A percentile compares a stretch with the other conserved stretches of the same genome.
Conservation (phyloP, 2,797 vertebrate genomes). For the Phylloscopus collybita region DNA sequence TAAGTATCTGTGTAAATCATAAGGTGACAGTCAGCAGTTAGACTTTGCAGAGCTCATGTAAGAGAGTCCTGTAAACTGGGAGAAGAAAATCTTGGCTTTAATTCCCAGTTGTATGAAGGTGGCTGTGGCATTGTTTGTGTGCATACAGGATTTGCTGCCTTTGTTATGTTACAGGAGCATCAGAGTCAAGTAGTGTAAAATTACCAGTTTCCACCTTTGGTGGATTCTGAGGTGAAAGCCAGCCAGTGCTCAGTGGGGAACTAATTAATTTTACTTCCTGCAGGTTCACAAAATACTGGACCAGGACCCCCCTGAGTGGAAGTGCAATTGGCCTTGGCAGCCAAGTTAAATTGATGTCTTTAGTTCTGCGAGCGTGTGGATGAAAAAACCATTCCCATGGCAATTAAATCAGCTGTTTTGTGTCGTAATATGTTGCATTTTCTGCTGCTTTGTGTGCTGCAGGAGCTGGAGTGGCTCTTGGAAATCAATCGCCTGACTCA, state of each 20-base stretch:
- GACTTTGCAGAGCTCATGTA: not conserved
- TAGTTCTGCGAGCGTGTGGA: not conserved
- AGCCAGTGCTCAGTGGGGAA: not conserved
- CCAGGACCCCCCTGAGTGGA: not conserved
- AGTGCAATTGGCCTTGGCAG: not conserved
- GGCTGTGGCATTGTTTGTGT: not conserved
- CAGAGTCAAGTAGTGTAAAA: slow-evolving; percentile 50
- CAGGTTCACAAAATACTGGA: not conserved
- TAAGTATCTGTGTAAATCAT: not conserved
- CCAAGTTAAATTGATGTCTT: not conserved
- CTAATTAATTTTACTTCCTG: slow-evolving; percentile 11
- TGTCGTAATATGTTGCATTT: not conserved
- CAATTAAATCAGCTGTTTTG: slow-evolving; percentile 3
- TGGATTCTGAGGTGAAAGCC: slow-evolving; percentile 21
- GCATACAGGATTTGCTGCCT: not conserved
- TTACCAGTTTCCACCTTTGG: not conserved
- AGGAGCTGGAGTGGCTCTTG: slow-evolving; percentile 91
- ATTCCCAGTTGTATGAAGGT: not conserved
- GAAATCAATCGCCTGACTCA: slow-evolving; percentile 91
- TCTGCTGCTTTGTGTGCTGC: slow-evolving; percentile 12
- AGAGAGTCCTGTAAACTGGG: not conserved
- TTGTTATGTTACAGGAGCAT: not conserved
- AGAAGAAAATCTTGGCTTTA: not conserved
- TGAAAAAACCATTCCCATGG: not conserved
- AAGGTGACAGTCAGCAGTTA: not conserved